A percentile compares a stretch with the other conserved stretches of the same genome.
Evolutionary conservation across 2,113 vertebrate species (phyloP).

Genomic region (Daboia siamensis): DNA sequence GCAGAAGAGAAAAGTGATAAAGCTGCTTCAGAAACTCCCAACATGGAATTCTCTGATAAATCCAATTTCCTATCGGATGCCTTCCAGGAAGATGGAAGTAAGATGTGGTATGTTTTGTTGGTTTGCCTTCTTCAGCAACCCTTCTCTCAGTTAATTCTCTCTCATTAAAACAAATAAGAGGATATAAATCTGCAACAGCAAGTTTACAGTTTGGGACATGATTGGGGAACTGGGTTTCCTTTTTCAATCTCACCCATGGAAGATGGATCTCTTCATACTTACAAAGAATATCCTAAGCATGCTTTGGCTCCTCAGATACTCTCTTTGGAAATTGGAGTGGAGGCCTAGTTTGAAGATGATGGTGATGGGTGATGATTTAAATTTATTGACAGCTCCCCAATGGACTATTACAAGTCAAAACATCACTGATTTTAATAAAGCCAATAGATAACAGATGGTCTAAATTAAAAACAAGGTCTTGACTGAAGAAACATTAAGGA

Average conservation of each 20-base stretch:
- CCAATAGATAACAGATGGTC: accelerated
- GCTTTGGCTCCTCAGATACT: not conserved
- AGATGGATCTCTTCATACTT: not conserved
- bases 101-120: not conserved
- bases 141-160: not conserved
- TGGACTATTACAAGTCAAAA: no score
- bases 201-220: not conserved
- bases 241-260: not conserved
- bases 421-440: not conserved
- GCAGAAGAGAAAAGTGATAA: not conserved
- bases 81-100: not conserved
- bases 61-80: not conserved
- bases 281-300: not conserved
- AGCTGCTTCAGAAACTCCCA: not conserved
- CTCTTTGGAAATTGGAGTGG: not conserved
- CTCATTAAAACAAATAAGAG: not conserved
- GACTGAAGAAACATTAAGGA: not conserved
- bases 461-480: not conserved
- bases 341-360: not conserved
- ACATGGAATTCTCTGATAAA: not conserved
- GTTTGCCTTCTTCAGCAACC: not conserved
- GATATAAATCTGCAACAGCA: not conserved
- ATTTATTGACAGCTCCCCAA: no score
- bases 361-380: no score
- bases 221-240: not conserved